phyloP scores from a whole-genome alignment of 2,797 vertebrate species.

The Acropternis orthonyx region DNA sequence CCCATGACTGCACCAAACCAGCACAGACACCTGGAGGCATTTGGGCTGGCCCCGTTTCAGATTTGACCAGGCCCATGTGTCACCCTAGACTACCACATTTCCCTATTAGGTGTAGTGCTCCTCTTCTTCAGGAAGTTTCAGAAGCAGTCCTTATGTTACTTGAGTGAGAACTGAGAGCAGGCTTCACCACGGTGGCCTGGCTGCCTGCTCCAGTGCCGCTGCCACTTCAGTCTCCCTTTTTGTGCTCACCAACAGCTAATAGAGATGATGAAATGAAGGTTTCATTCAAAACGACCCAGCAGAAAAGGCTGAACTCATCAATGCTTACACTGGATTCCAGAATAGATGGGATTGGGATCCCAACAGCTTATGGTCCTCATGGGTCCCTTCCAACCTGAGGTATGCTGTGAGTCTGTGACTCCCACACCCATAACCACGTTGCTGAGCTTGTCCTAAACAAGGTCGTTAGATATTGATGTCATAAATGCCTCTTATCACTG shows the following conservation, averaged over 20 bases:
- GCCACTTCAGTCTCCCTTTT: background rate
- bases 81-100: background rate
- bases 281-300: background rate
- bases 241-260: background rate
- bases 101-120: background rate
- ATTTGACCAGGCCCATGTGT: rapidly evolving
- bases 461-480: background rate
- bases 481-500: background rate
- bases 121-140: background rate
- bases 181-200: background rate
- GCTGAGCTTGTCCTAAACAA: background rate
- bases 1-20: background rate
- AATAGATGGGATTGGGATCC: rapidly evolving
- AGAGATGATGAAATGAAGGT: background rate
- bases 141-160: background rate
- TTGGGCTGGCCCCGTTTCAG: background rate
- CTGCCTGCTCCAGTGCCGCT: background rate
- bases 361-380: background rate
- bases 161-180: background rate
- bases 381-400: background rate
- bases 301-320: background rate
- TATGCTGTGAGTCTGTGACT: background rate
- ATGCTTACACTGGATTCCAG: background rate
- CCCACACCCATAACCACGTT: background rate
- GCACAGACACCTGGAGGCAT: background rate